Base-by-base conservation (phyloP, 2,888 invertebrate genomes). In the Drosophila prostipennis region DNA sequence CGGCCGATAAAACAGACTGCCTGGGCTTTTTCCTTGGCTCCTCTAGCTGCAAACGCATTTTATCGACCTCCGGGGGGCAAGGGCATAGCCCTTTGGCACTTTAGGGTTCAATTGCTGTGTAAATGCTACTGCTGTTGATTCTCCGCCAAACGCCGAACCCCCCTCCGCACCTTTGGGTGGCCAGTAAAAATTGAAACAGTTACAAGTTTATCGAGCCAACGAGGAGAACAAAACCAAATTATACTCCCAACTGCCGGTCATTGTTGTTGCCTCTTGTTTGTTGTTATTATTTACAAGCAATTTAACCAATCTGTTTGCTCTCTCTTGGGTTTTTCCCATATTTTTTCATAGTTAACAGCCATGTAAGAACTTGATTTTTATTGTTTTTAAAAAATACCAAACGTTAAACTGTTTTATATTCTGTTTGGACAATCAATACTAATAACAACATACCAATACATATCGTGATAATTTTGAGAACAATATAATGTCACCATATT, bases 41-140 rank as follows among this genome's bases (percentile, higher is more conserved):
- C 52, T 42, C 57, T 36, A 56, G 19, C 51, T 39, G 43, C 48
- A 29, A 32, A 42, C 40, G 53, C 64, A 80, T 76, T 78, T 74
- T 76, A 83, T 32, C 29, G 46, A 32, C 29, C 46, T 29, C 46
- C 29, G 61, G 45, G 23, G 23, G 49, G 29, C 8, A 29, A 34
- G 52, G 60, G 67, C 78, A 65, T 68, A 72, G 76, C 81, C 82
- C 84, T 71, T 78, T 76, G 80, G 68, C 87, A 73, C 74, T 82
- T 69, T 71, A 69, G 84, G 72, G 84, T 84, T 86, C 81, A 87
- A 83, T 84, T 84, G 82, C 84, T 74, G 74, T 72, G 76, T 83
- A 80, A 80, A 77, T 79, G 81, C 68, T 76, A 39, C 69, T 59
- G 19, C 42, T 19, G 34, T 26, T 1, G 26, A 26, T 46, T 10